phyloP scores from a whole-genome alignment of 2,888 invertebrate species.

The Deroplatys truncata region DNA sequence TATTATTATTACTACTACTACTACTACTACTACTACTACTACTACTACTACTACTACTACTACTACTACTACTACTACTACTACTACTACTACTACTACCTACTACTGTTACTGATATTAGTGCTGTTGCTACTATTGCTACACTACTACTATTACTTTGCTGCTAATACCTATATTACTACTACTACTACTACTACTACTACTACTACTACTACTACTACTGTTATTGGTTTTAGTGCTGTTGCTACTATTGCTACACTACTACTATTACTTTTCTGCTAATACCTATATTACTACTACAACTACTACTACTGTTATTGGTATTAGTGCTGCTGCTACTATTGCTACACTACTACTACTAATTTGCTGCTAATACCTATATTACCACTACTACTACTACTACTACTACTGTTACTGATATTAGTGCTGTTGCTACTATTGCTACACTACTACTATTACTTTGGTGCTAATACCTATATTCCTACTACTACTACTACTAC shows the following conservation, averaged over 20 bases:
- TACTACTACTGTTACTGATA: background rate
- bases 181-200: background rate
- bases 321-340: background rate
- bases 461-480: background rate
- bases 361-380: background rate
- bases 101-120: background rate
- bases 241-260: background rate
- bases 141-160: too few species aligned
- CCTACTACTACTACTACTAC: fast-evolving
- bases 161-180: too few species aligned
- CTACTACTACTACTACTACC: background rate
- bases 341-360: too few species aligned
- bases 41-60: background rate
- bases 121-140: background rate
- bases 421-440: background rate
- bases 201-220: background rate
- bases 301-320: background rate
- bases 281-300: background rate
- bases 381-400: background rate
- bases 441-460: background rate
- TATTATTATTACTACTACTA: background rate
- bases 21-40: background rate
- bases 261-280: background rate
- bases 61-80: background rate
- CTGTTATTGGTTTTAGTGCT: background rate